phyloP scores from a whole-genome alignment of 2,797 vertebrate genomes.

The Limnodromus scolopaceus region DNA sequence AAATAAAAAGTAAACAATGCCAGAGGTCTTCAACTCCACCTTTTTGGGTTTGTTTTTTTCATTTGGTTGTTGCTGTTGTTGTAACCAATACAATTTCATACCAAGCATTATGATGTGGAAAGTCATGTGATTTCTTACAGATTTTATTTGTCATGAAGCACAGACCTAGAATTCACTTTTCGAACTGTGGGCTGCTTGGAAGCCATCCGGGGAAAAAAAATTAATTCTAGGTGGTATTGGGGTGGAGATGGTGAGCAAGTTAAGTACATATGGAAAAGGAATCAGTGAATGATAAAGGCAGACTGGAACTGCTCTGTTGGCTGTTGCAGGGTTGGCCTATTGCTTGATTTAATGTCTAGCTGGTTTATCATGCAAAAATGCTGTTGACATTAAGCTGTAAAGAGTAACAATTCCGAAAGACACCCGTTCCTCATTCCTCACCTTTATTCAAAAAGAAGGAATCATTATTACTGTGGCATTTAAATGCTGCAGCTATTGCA shows the following conservation, averaged over 20 bases:
- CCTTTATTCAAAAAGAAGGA: background rate
- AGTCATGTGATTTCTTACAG: background rate
- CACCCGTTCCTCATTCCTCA: background rate
- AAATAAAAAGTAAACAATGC: background rate
- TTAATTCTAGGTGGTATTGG: background rate
- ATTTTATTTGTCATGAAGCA: background rate
- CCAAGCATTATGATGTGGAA: background rate
- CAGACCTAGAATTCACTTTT: background rate
- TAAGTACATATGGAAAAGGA: background rate
- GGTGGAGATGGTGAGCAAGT: background rate
- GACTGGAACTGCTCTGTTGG: background rate
- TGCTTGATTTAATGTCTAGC: background rate
- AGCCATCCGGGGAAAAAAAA: background rate
- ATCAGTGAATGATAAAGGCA: background rate
- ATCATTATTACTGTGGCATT: background rate
- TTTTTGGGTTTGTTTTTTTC: background rate
- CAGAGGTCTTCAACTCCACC: background rate
- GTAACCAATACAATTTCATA: background rate
- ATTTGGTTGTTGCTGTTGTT: background rate
- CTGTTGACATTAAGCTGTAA: background rate
- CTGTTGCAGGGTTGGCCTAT: background rate
- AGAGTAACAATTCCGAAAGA: background rate
- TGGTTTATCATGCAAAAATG: background rate
- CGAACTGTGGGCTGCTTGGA: background rate
- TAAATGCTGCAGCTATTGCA: background rate